Evolutionary conservation across 2,113 vertebrate genomes (phyloP).

Genomic region (Malurus alboscapulatus): DNA sequence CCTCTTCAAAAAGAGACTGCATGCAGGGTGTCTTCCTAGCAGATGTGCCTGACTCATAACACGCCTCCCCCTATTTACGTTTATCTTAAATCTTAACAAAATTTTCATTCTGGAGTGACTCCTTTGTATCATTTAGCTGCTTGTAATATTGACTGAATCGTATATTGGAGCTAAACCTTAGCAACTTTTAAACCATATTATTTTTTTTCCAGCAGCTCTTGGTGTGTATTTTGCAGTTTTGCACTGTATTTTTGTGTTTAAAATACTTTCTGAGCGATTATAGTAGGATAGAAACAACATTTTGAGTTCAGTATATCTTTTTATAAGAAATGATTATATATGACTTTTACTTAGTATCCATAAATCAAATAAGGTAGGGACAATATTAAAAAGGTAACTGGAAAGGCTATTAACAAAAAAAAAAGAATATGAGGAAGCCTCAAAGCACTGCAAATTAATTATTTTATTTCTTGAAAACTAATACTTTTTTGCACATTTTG

Average conservation of each 20-base stretch:
- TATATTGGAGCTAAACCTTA: accelerated
- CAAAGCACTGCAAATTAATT: constrained; percentile 91
- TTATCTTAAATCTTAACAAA: not conserved
- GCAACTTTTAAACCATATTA: not conserved
- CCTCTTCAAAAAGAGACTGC: not conserved
- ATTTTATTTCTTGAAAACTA: not conserved
- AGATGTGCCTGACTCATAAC: not conserved
- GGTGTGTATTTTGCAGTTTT: not conserved
- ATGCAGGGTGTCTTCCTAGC: not conserved
- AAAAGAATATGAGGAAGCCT: constrained; percentile 89
- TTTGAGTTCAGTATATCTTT: not conserved
- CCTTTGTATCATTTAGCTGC: not conserved
- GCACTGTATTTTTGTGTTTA: not conserved
- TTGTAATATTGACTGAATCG: not conserved
- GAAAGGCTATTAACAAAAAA: constrained; percentile 84
- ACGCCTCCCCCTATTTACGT: not conserved
- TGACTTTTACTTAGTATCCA: constrained; percentile 26
- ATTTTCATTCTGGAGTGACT: not conserved
- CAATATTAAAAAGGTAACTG: constrained; percentile 82
- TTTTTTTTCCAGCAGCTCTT: not conserved
- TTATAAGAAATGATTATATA: not conserved
- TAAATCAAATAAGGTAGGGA: constrained; percentile 86
- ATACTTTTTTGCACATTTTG: not conserved
- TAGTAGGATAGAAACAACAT: not conserved
- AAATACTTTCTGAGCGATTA: not conserved